These are phyloP conservation scores for Neopelma chrysocephalum DNA, from an alignment of 2,797 vertebrate species.

Conservation along the genomic window DNA sequence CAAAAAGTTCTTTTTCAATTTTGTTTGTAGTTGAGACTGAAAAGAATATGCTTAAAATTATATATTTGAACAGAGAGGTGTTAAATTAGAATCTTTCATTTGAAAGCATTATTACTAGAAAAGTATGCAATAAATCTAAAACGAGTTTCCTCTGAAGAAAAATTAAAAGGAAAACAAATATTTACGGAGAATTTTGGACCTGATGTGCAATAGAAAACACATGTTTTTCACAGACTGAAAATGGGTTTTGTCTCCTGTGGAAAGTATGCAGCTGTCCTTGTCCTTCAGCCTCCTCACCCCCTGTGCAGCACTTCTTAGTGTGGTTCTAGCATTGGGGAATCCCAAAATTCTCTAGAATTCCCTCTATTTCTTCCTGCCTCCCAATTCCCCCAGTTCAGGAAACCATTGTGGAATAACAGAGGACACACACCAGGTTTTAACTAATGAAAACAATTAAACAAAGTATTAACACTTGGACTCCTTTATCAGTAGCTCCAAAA, in stretches of 20 bases:
- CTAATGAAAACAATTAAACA: constrained; percentile 17
- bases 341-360: background rate
- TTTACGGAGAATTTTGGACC: background rate
- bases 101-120: background rate
- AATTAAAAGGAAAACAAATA: background rate
- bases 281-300: background rate
- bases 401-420: background rate
- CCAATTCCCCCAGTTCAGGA: background rate
- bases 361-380: background rate
- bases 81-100: background rate
- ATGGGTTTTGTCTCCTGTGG: background rate
- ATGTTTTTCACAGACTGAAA: background rate
- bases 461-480: background rate
- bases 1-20: background rate
- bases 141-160: background rate
- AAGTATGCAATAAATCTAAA: background rate
- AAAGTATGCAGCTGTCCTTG: background rate
- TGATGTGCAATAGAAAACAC: background rate
- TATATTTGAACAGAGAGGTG: background rate
- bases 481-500: constrained; percentile 24
- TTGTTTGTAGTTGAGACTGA: background rate
- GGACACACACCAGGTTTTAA: background rate
- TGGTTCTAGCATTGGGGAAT: background rate
- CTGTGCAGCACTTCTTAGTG: background rate
- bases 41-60: background rate